Evolutionary conservation across 2,888 invertebrate species (phyloP), one percentile per base, ranked within the genome.

Genomic region (Cantharis flavilabris): DNA sequence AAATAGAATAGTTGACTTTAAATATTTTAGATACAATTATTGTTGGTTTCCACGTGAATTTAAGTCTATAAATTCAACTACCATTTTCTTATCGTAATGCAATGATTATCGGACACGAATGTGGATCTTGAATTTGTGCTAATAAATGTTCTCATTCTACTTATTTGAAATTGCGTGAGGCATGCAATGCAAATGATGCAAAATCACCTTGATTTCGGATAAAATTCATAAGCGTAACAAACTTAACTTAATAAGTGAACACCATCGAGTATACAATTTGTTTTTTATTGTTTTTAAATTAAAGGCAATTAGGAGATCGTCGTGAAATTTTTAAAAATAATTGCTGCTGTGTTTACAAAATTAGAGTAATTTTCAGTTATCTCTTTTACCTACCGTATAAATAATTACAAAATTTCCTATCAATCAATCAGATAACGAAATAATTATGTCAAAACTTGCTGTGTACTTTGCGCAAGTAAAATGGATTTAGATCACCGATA

Each of bases 151-250:
- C 71, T 72, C 69, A 72, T 75, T 73, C 64, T 67, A 67, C 65
- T 26, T 67, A 75, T 73, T 71, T 65, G 62, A 72, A 77, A 77
- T 77, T 73, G 79, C 81, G 80, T 81, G 81, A 80, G 76, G 79
- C 81, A 81, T 78, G 80, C 80, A 76, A 81, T 80, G 78, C 73
- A 80, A 79, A 77, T 73, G 76, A 72, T 65, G 77, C 63, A 77
- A 64, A 49, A 75, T 77, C 70, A 74, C 62, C 72, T 62, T 26
- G 65, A 69, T 69, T 74, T 72, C 16, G 69, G 77, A 77, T 77
- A 75, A 77, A 77, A 73, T 65, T 33, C 70, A 76, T 70, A 75
- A 62, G 75, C 67, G 64, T 70, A 70, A 74, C 64, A 67, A 67
- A 70, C 33, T n/a, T 28, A 16, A 28, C 73, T 64, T 23, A 67